Evolutionary conservation across 2,113 vertebrate species (phyloP).

Genomic region (Austrofundulus limnaeus): DNA sequence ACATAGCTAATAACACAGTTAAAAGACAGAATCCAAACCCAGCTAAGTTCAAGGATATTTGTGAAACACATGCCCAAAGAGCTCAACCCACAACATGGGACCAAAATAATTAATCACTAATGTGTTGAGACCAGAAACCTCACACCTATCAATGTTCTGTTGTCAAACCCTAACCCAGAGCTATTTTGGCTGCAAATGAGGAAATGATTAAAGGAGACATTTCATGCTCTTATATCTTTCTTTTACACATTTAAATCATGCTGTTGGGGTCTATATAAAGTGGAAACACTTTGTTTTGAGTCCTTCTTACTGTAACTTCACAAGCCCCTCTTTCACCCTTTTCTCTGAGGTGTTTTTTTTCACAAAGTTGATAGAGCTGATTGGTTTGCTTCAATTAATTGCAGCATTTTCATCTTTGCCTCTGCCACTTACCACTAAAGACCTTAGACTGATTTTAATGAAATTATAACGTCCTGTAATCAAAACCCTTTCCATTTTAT

Average conservation of each 20-base stretch:
- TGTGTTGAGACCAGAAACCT: not conserved
- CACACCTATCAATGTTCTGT: not conserved
- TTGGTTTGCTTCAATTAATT: not conserved
- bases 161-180: not conserved
- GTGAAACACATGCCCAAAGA: too few relatives aligned
- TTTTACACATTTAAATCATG: too few relatives aligned
- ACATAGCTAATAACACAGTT: too few relatives aligned
- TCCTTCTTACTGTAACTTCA: too few relatives aligned
- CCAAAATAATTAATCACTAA: not conserved
- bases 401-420: not conserved
- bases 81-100: not conserved
- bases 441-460: not conserved
- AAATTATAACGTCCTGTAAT: not conserved
- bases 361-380: not conserved
- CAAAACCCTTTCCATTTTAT: slow-evolving; percentile 6
- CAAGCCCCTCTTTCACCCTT: too few relatives aligned
- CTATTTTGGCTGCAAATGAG: not conserved
- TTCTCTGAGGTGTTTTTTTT: too few relatives aligned
- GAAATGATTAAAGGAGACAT: not conserved
- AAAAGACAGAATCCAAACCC: too few relatives aligned
- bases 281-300: too few relatives aligned
- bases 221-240: too few relatives aligned
- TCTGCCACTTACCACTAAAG: not conserved
- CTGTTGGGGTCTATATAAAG: too few relatives aligned
- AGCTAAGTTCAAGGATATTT: too few relatives aligned